phyloP scores from a whole-genome alignment of 1,140 invertebrate genomes.

The Rhopalosiphum padi region DNA sequence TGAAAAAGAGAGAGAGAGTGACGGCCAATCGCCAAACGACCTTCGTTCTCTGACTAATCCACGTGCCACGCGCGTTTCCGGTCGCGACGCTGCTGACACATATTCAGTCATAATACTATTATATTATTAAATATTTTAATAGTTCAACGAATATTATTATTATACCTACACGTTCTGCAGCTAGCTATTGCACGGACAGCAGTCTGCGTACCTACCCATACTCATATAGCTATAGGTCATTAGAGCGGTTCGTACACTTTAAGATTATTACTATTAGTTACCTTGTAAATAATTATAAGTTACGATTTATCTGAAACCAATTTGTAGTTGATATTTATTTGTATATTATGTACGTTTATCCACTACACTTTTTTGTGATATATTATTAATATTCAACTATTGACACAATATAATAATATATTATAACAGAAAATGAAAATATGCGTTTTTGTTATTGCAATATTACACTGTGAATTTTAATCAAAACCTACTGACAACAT shows the following conservation, averaged over 20 bases:
- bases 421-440: not conserved
- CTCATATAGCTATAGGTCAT: not conserved
- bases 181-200: not conserved
- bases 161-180: not conserved
- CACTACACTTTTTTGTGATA: not conserved
- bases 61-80: not conserved
- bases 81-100: not conserved
- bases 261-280: not conserved
- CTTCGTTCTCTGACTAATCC: not conserved
- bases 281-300: not conserved
- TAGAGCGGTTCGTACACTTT: not conserved
- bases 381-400: not conserved
- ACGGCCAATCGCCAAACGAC: not conserved
- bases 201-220: not conserved
- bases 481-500: not conserved
- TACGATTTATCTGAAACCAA: not conserved
- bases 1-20: not conserved
- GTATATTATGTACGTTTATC: not conserved
- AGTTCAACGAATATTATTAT: not conserved
- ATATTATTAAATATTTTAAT: not conserved
- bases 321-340: not conserved
- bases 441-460: not conserved
- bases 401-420: slow-evolving; percentile 1
- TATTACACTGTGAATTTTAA: not conserved
- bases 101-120: not conserved